Percentiles rank a stretch among this genome's conserved stretches.
Conservation (phyloP, 2,888 invertebrate species). For the Pyrrhosoma nymphula region DNA sequence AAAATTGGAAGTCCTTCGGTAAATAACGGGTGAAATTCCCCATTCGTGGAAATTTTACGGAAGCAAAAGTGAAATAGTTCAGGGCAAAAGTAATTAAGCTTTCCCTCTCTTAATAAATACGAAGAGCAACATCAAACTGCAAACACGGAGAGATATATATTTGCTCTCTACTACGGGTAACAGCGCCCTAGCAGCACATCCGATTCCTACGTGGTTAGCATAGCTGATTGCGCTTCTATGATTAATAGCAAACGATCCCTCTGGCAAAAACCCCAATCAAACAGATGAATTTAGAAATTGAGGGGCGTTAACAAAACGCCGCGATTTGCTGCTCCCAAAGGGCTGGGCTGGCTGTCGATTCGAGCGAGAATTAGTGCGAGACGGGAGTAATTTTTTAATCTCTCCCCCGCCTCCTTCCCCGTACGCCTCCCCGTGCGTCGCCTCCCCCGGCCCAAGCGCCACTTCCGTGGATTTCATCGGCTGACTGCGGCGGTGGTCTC, state of each 20-base stretch:
- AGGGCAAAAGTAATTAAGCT: no score
- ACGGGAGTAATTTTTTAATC: not conserved
- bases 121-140: no score
- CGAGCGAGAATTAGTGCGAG: not conserved
- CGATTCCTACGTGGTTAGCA: no score
- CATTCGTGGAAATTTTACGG: no score
- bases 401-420: not conserved
- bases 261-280: not conserved
- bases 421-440: not conserved
- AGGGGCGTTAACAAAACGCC: not conserved
- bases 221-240: not conserved
- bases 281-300: not conserved
- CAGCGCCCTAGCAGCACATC: no score
- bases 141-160: no score
- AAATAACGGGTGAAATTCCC: no score
- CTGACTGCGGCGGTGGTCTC: not conserved
- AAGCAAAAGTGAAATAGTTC: no score
- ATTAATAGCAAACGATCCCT: not conserved
- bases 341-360: not conserved
- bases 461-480: not conserved
- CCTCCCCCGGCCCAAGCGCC: not conserved
- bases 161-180: no score
- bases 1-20: no score
- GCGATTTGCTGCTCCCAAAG: not conserved
- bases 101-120: no score